Evolutionary conservation across 2,113 vertebrate genomes (phyloP).

Genomic region (Oxygymnocypris stewartii): DNA sequence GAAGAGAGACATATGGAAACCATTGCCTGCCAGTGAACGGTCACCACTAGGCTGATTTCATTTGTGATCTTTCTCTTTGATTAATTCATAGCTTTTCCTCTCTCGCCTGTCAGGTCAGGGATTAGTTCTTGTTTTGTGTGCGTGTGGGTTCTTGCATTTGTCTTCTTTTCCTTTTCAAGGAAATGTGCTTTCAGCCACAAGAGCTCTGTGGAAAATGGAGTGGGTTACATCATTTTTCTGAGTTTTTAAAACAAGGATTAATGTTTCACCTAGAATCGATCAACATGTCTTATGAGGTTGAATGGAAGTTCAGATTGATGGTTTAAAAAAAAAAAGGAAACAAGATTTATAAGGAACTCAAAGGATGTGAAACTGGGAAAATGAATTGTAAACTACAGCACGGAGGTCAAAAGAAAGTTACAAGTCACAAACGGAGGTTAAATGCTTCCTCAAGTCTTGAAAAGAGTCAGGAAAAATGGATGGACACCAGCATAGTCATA

Average conservation of each 20-base stretch:
- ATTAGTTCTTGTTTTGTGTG: conserved; percentile 26
- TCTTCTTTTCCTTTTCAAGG: conserved; percentile 40
- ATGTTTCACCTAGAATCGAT: conserved; percentile 49
- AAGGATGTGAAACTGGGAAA: not conserved
- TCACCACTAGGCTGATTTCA: conserved; percentile 39
- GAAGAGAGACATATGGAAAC: conserved; percentile 43
- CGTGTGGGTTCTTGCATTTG: not conserved
- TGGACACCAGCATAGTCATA: not conserved
- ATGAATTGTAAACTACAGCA: not conserved
- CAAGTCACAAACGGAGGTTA: not conserved
- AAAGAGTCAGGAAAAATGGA: not conserved
- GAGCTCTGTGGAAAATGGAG: conserved; percentile 44
- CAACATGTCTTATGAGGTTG: conserved; percentile 26
- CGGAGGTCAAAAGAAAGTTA: not conserved
- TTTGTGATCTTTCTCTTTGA: conserved; percentile 51
- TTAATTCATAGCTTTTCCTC: conserved; percentile 50
- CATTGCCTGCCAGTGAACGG: conserved; percentile 33
- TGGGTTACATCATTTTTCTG: conserved; percentile 48
- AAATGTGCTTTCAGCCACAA: conserved; percentile 15
- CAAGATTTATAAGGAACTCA: conserved; percentile 9
- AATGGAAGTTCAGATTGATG: conserved; percentile 12
- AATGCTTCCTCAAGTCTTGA: too few relatives aligned
- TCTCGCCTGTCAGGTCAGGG: conserved; percentile 52
- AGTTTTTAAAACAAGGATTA: conserved; percentile 54
- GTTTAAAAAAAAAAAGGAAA: conserved; percentile 25